Percentiles rank a stretch among this genome's conserved stretches.
Conservation (phyloP, 2,888 invertebrate species). For the Agrochola lota region DNA sequence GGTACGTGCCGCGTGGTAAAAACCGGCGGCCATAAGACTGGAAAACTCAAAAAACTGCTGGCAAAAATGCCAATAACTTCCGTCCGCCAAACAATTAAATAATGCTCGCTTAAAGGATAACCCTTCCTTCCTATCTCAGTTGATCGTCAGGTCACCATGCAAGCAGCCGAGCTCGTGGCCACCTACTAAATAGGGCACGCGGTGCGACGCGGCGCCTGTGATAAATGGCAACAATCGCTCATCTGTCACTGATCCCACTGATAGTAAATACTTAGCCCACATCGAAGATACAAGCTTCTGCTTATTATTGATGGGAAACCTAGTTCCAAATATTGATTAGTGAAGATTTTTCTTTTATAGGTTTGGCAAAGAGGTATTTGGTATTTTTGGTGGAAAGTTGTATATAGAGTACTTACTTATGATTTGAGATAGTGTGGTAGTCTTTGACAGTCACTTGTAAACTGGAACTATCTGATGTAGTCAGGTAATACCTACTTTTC, state of each 20-base stretch:
- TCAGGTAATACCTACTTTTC: not conserved
- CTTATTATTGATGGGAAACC: not conserved
- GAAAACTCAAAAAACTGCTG: no score
- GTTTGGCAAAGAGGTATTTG: no score
- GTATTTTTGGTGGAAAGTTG: not conserved
- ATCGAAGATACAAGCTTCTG: conserved; percentile 17
- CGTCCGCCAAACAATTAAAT: not conserved
- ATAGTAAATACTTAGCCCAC: conserved; percentile 56
- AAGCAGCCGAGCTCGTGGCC: conserved; percentile 30
- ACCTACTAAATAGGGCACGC: conserved; percentile 56
- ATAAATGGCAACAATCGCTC: conserved; percentile 68
- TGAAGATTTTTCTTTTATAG: not conserved
- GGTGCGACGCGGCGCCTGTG: conserved; percentile 52
- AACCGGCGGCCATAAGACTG: no score
- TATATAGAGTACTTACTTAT: no score
- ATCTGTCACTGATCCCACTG: conserved; percentile 62
- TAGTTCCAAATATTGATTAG: not conserved
- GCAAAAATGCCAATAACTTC: no score
- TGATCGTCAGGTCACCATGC: no score
- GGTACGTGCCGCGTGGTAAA: no score
- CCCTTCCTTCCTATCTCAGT: not conserved
- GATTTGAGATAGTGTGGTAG: not conserved
- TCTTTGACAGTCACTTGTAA: not conserved
- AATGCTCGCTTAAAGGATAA: not conserved
- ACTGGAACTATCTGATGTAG: not conserved